Percentiles rank a stretch among this genome's conserved stretches.
Evolutionary conservation across 92 coral and sea anemone species (phyloP).

Genomic region (Epizoanthus fatuus): DNA sequence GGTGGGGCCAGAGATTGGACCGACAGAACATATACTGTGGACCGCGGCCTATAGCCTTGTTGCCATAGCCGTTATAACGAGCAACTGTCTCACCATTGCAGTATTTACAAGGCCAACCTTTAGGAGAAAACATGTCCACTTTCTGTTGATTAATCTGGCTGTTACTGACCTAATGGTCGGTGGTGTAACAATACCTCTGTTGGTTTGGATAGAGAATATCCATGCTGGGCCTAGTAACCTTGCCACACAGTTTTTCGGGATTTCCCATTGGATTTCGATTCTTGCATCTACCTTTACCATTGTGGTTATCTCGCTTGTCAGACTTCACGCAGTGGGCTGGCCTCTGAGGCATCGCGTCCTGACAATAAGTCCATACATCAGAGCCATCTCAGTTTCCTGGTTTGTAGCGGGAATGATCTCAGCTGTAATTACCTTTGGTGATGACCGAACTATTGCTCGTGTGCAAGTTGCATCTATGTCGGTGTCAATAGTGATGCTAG

Average conservation of each 20-base stretch:
- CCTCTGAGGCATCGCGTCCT: not conserved
- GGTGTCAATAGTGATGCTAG: not conserved
- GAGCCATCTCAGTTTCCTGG: not conserved
- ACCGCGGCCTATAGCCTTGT: too few relatives aligned
- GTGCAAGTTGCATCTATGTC: not conserved
- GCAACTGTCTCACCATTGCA: too few relatives aligned
- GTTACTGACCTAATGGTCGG: too few relatives aligned
- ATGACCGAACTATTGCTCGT: not conserved
- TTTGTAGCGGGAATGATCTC: not conserved
- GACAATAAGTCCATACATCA: not conserved
- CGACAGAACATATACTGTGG: too few relatives aligned
- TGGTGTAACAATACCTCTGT: too few relatives aligned
- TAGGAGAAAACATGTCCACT: too few relatives aligned
- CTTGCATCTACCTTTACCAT: not conserved
- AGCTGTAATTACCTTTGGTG: not conserved
- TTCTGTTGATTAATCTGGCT: too few relatives aligned
- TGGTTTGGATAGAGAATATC: too few relatives aligned
- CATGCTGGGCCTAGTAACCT: too few relatives aligned
- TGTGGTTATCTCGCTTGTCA: not conserved
- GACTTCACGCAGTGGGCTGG: not conserved
- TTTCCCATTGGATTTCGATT: not conserved
- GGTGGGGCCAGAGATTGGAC: too few relatives aligned
- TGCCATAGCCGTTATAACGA: too few relatives aligned
- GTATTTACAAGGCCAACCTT: too few relatives aligned
- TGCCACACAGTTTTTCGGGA: not conserved